Conservation (phyloP, 2,888 invertebrate species). For the Nymphalis c-album region DNA sequence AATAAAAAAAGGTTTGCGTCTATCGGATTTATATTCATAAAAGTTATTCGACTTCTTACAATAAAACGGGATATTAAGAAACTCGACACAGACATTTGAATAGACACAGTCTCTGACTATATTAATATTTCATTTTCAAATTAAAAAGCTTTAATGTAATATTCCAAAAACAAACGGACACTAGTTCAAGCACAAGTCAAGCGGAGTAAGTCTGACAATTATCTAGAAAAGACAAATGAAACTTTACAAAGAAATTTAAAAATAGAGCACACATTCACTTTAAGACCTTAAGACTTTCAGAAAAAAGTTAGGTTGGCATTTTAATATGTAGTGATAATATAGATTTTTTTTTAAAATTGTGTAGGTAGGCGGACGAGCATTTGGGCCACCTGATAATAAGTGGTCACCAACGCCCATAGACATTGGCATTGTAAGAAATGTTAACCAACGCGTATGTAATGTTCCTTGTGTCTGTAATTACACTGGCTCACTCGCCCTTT, state of each 20-base stretch:
- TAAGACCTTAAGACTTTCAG: neutral
- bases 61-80: too few relatives aligned
- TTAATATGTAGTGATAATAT: too few relatives aligned
- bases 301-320: neutral
- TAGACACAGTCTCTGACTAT: neutral
- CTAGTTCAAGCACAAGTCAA: neutral
- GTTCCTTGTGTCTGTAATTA: too few relatives aligned
- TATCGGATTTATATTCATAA: neutral
- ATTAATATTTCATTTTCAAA: constrained; percentile 5
- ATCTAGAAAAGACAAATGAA: constrained; percentile 6
- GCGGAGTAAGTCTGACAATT: neutral
- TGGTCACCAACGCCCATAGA: too few relatives aligned
- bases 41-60: neutral
- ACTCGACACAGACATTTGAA: neutral
- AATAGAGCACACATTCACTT: neutral
- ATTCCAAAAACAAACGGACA: neutral
- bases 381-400: too few relatives aligned
- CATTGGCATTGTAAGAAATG: too few relatives aligned
- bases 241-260: neutral
- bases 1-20: neutral
- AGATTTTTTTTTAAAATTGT: too few relatives aligned
- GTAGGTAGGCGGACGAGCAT: too few relatives aligned
- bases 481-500: too few relatives aligned
- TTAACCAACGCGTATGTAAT: too few relatives aligned
- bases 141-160: neutral